phyloP scores from a whole-genome alignment of 2,113 vertebrate genomes.

The Melanocharis versteri region DNA sequence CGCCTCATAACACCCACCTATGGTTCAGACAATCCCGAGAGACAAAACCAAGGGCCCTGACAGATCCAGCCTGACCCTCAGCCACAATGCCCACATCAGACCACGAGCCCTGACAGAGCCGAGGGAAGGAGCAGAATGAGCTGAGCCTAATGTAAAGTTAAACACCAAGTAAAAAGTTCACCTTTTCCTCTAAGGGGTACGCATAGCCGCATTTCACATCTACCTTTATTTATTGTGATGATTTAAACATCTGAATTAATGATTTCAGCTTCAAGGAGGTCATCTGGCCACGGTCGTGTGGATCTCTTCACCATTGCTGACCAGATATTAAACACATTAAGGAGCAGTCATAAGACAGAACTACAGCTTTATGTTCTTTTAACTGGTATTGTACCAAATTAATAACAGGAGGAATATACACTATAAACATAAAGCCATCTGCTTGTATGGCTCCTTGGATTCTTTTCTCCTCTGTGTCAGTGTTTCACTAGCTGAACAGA shows the following conservation, averaged over 20 bases:
- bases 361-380: not conserved
- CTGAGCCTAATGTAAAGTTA: not conserved
- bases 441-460: not conserved
- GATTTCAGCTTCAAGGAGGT: not conserved
- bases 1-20: not conserved
- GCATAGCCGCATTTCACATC: not conserved
- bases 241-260: conserved; percentile 2
- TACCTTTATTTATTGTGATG: not conserved
- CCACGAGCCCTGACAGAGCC: not conserved
- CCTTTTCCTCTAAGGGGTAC: not conserved
- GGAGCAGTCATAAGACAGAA: not conserved
- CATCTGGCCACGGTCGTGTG: accelerated
- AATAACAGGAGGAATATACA: not conserved
- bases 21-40: not conserved
- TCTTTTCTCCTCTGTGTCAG: not conserved
- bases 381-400: not conserved
- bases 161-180: not conserved
- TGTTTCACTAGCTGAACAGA: not conserved
- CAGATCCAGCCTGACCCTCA: not conserved
- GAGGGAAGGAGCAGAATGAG: not conserved
- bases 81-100: not conserved
- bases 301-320: not conserved
- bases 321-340: not conserved
- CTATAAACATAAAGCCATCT: not conserved
- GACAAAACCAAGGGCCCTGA: not conserved